These are phyloP conservation scores for Malacoraja senta DNA, from an alignment of 2,797 vertebrate genomes.

Conservation along the genomic window DNA sequence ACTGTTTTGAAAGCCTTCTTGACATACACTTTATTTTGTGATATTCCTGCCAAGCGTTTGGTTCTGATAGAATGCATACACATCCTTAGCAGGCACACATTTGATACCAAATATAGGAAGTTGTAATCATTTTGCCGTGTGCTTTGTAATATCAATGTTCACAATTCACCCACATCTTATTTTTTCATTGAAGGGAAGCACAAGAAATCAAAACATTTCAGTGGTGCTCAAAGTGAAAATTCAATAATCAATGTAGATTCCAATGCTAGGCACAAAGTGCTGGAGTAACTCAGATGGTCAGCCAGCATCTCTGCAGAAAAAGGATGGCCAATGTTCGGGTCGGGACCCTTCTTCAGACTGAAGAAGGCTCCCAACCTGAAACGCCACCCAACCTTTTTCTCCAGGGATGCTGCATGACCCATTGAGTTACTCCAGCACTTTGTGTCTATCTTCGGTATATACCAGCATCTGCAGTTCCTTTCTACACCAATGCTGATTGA, in stretches of 20 bases:
- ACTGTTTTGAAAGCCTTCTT: not conserved
- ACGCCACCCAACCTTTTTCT: too few relatives aligned
- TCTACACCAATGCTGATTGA: not conserved
- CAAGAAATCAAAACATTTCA: not conserved
- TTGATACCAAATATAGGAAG: not conserved
- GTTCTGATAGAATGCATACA: not conserved
- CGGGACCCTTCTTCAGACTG: too few relatives aligned
- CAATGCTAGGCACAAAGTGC: not conserved
- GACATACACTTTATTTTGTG: not conserved
- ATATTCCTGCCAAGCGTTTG: not conserved
- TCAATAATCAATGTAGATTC: not conserved
- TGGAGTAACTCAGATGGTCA: too few relatives aligned
- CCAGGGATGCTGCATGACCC: too few relatives aligned
- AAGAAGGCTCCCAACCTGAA: too few relatives aligned
- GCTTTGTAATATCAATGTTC: not conserved
- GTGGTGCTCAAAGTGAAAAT: not conserved
- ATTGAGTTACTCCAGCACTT: too few relatives aligned
- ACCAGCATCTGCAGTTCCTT: too few relatives aligned
- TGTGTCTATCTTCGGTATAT: too few relatives aligned
- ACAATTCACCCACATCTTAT: not conserved
- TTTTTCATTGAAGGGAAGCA: not conserved
- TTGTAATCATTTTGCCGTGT: not conserved
- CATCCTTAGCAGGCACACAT: not conserved
- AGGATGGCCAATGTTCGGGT: too few relatives aligned
- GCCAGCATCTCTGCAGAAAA: too few relatives aligned